Conservation (phyloP, 2,113 vertebrate species). For the Salminus brasiliensis region DNA sequence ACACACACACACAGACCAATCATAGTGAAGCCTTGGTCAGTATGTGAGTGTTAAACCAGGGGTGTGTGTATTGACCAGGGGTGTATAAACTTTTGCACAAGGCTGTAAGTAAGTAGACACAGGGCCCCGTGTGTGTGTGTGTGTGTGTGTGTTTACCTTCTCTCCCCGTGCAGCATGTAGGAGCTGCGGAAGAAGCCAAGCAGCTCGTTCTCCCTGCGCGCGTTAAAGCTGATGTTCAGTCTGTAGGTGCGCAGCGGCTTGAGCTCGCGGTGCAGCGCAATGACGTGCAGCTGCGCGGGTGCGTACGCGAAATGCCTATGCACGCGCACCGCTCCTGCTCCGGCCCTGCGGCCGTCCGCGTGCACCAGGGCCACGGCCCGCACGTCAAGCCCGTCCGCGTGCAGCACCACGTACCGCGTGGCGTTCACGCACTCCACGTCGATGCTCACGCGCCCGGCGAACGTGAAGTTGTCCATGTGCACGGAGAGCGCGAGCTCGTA, state of each 20-base stretch:
- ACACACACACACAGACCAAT: too few relatives aligned
- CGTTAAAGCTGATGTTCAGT: conserved; percentile 88
- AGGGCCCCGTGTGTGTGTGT: too few relatives aligned
- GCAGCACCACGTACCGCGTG: conserved; percentile 90
- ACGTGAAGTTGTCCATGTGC: conserved; percentile 97
- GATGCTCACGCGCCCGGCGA: conserved; percentile 90
- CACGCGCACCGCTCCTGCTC: conserved; percentile 83
- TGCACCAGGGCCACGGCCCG: conserved; percentile 81
- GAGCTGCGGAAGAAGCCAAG: conserved; percentile 96
- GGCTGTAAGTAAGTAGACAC: too few relatives aligned
- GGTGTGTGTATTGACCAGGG: too few relatives aligned
- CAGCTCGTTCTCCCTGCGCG: conserved; percentile 90
- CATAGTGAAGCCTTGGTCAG: too few relatives aligned
- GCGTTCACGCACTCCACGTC: conserved; percentile 88
- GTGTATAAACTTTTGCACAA: too few relatives aligned
- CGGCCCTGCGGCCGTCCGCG: conserved; percentile 82
- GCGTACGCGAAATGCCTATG: conserved; percentile 85
- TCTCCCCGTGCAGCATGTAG: conserved; percentile 86
- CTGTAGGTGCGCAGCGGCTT: conserved; percentile 86
- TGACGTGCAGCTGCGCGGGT: conserved; percentile 86
- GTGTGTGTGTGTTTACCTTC: conserved; percentile 77
- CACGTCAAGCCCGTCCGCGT: conserved; percentile 85
- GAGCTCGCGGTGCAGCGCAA: conserved; percentile 88
- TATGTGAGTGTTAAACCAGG: too few relatives aligned
- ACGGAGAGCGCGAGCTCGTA: conserved; percentile 88